Percentiles rank a stretch among this genome's conserved stretches.
phyloP scores from a whole-genome alignment of 2,797 vertebrate species.

The Tympanoctomys barrerae region DNA sequence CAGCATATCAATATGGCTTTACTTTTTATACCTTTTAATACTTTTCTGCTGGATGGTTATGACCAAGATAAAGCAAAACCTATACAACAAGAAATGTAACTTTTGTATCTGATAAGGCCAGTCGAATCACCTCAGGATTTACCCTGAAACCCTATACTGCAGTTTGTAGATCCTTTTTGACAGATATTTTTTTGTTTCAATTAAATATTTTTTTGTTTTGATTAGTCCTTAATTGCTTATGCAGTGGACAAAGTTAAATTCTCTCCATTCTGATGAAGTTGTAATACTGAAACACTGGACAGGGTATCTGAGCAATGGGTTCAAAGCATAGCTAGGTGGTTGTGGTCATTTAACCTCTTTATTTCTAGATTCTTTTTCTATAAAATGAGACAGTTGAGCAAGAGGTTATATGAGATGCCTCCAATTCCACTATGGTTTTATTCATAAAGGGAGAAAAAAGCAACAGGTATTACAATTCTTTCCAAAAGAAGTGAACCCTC shows the following conservation, averaged over 20 bases:
- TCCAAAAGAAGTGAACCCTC: slow-evolving; percentile 52
- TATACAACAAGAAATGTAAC: too few species aligned
- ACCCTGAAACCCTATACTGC: too few species aligned
- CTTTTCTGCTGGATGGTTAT: too few species aligned
- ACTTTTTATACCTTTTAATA: too few species aligned
- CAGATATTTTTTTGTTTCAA: too few species aligned
- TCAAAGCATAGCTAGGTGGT: not conserved
- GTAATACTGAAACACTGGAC: not conserved
- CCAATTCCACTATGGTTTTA: slow-evolving; percentile 38
- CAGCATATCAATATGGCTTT: too few species aligned
- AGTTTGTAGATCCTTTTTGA: too few species aligned
- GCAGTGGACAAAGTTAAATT: not conserved
- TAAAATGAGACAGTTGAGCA: slow-evolving; percentile 6
- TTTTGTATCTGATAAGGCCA: too few species aligned
- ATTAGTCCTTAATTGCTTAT: not conserved
- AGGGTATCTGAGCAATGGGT: not conserved
- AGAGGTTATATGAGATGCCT: not conserved
- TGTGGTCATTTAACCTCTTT: not conserved
- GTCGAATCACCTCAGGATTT: too few species aligned
- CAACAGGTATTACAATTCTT: not conserved
- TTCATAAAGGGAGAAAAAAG: slow-evolving; percentile 48
- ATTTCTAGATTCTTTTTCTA: slow-evolving; percentile 27
- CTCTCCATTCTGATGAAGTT: not conserved
- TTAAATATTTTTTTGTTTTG: not conserved
- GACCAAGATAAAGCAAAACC: too few species aligned